Evolutionary conservation across 2,888 invertebrate species (phyloP), one percentile per base, ranked within the genome.

Genomic region (Lasioglossum oenotherae): DNA sequence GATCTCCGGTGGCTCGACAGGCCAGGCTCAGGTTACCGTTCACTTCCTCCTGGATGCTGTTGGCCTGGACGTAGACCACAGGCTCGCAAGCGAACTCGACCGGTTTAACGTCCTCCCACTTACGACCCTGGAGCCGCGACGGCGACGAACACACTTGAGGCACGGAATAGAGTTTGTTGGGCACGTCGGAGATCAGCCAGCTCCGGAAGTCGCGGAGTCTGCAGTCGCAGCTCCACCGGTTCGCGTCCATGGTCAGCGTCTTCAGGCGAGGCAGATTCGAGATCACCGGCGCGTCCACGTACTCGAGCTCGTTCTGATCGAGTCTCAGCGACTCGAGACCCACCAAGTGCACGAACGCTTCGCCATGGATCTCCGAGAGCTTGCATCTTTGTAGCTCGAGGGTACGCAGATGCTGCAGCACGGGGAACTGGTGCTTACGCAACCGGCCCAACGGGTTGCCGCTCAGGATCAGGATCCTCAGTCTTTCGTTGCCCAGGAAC

Each of bases 151-250:
- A 98, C 76, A 96, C 96, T 89, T 98, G 96, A 69, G 98, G 97
- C 88, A 97, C 97, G 19, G 98, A 97, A 86, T 97, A 97, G 78
- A 98, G 96, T 92, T 98, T 98, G 92, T 97, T 97, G 19, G 91
- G 88, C 4, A 90, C 88, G 2, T 91, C 88, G 2, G 91, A 87
- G 78, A 98, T 96, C 94, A 98, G 97, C 98, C 98, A 98, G 91
- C 97, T 97, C 84, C 98, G 97, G 92, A 98, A 98, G 84, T 97
- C 97, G 78, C 98, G 96, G 83, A 99, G 95, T 88, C 97, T 97
- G 95, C 99, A 99, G 94, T 99, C 98, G 95, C 99, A 99, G 93
- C 96, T 96, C 98, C 98, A 99, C 8, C 98, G 98, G 95, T 99
- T 99, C 49, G 97, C 97, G 88, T 98, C 98, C 78, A 98, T 95